A percentile compares a stretch with the other conserved stretches of the same genome.
phyloP scores from a whole-genome alignment of 2,888 invertebrate species.

The Salpingus planirostris region DNA sequence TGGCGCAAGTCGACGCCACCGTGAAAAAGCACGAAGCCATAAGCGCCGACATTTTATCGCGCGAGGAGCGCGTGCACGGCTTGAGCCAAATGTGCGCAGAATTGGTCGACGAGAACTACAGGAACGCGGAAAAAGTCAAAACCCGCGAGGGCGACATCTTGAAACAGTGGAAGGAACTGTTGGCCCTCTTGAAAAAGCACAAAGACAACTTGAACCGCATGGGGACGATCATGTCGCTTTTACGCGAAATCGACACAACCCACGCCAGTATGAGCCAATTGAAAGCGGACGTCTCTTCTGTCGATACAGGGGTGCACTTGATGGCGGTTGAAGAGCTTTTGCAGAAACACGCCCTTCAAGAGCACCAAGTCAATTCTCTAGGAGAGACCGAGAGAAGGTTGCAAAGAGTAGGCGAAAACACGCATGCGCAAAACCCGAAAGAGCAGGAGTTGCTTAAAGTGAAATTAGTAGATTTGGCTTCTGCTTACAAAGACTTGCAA shows the following conservation, averaged over 20 bases:
- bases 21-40: constrained; percentile 98
- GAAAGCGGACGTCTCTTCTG: constrained; percentile 65
- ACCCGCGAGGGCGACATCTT: constrained; percentile 58
- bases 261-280: constrained; percentile 75
- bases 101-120: constrained; percentile 83
- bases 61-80: constrained; percentile 89
- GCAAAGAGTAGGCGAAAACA: constrained; percentile 52
- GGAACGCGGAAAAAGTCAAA: constrained; percentile 73
- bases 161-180: constrained; percentile 76
- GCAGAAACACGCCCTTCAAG: constrained; percentile 88
- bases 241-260: constrained; percentile 88
- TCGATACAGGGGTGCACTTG: constrained; percentile 88
- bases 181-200: constrained; percentile 78
- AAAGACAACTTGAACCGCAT: constrained; percentile 65
- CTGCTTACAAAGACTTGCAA: constrained; percentile 58
- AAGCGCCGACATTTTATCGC: constrained; percentile 89
- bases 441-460: constrained; percentile 56
- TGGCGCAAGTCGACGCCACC: constrained; percentile 92
- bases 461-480: constrained; percentile 65
- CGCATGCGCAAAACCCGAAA: constrained; percentile 43
- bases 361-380: constrained; percentile 81
- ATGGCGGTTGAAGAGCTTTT: constrained; percentile 90
- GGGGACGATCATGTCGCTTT: constrained; percentile 76
- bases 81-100: constrained; percentile 90
- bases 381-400: constrained; percentile 78